Base-by-base conservation (phyloP, 1,140 invertebrate genomes). In the Helicoverpa armigera region DNA sequence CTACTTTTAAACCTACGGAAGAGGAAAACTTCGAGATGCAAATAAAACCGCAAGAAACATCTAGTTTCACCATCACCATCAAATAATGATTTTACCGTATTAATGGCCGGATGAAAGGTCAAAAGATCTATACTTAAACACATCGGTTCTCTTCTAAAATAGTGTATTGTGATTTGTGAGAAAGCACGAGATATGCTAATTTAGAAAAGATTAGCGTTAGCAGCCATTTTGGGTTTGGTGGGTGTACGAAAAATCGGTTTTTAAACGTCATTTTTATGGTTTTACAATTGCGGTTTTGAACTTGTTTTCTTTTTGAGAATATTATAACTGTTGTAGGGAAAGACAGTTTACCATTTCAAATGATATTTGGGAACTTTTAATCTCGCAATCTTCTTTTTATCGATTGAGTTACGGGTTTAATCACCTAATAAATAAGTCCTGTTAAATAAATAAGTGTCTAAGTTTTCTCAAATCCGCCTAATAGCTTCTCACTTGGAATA, bases 71-170 rank as follows among this genome's bases (percentile, higher is more conserved):
- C 83, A 83, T 82, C 76, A 65, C 63, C n/a, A 16, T 48, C 50
- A 73, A 76, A 80, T 80, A 70, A 78, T 78, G 76, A 43, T 48
- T 53, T 78, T 56, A 78, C 69, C 74, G 76, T 80, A 79, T 82
- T 85, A 86, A 87, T 83, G 82, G 65, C 73, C 81, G 82, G 74
- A 83, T 16, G 73, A 86, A 76, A 87, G 84, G 84, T 87, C 82
- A 87, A 60, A 76, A 81, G 84, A 77, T 81, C 18, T 50, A 56
- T n/a, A 58, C 31, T 29, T 54, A 53, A 72, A 72, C 53, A 72
- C 50, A 72, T 53, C 50, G 10, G 50, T 54, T 72, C 53, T 53
- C 18, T 56, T 10, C 69, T 72, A 72, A 70, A 72, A 50, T 23
- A 5, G 69, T 61, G 51, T 51, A 80, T 80, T 80, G 78, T 80